Conservation (phyloP, 2,888 invertebrate species). For the Trachelus troglodyta region DNA sequence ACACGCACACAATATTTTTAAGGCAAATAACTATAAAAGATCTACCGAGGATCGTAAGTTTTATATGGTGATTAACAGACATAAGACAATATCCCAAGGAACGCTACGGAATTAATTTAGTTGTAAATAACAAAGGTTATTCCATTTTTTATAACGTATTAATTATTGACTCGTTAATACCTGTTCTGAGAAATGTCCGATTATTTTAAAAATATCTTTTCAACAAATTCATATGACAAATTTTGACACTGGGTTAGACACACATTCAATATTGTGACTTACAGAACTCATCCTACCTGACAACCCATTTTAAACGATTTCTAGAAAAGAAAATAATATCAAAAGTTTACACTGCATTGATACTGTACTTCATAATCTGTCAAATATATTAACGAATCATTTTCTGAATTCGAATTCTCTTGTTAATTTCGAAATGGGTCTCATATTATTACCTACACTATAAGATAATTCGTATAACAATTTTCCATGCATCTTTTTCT, state of each 20-base stretch:
- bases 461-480: not conserved
- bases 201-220: not conserved
- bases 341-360: not conserved
- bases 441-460: not conserved
- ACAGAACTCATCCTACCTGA: not conserved
- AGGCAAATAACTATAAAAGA: not conserved
- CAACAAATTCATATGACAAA: not conserved
- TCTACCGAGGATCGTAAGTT: not conserved
- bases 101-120: not conserved
- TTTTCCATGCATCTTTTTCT: constrained; percentile 5
- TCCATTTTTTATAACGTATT: not conserved
- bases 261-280: constrained; percentile 1
- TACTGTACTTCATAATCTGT: not conserved
- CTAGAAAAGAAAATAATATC: constrained; percentile 5
- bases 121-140: not conserved
- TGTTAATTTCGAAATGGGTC: not conserved
- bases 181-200: not conserved
- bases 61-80: not conserved
- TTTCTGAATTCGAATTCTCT: not conserved
- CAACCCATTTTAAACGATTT: constrained; percentile 1
- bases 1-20: not conserved
- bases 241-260: not conserved
- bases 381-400: not conserved
- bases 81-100: not conserved
- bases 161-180: not conserved